Conservation (phyloP, 2,888 invertebrate genomes). For the Tupiocoris notatus region DNA sequence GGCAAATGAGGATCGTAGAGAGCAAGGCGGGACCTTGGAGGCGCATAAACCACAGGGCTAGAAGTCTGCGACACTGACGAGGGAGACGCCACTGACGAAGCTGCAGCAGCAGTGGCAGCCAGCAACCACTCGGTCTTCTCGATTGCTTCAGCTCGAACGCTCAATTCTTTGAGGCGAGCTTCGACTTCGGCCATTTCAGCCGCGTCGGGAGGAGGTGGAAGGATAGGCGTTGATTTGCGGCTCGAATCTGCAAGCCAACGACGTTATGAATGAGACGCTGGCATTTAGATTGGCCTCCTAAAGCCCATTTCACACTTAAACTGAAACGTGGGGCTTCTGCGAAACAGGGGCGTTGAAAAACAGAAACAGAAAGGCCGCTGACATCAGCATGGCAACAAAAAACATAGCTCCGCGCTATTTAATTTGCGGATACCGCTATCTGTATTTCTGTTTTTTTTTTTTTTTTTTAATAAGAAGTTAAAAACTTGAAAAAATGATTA, state of each 20-base stretch:
- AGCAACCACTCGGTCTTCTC: conserved; percentile 28
- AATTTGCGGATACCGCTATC: too few relatives aligned
- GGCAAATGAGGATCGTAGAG: conserved; percentile 18
- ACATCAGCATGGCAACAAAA: too few relatives aligned
- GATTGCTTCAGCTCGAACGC: conserved; percentile 27
- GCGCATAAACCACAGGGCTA: background rate
- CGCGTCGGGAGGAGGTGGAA: conserved; percentile 7
- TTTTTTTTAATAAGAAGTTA: too few relatives aligned
- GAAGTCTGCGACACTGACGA: background rate
- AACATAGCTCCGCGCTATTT: too few relatives aligned
- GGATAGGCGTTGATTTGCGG: conserved; percentile 27
- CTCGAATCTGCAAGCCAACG: conserved; percentile 9
- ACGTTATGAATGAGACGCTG: background rate
- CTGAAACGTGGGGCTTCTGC: too few relatives aligned
- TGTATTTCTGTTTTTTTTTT: too few relatives aligned
- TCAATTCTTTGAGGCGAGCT: conserved; percentile 30
- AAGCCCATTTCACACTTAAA: too few relatives aligned
- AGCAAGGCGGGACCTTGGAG: conserved; percentile 23
- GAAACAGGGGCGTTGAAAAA: too few relatives aligned
- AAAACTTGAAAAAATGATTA: too few relatives aligned
- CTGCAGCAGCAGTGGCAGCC: background rate
- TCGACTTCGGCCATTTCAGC: conserved; percentile 39
- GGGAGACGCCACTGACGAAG: background rate
- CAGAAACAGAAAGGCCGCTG: too few relatives aligned
- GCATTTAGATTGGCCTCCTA: too few relatives aligned